Evolutionary conservation across 1,140 invertebrate species (phyloP).

Genomic region (Zophobas morio): DNA sequence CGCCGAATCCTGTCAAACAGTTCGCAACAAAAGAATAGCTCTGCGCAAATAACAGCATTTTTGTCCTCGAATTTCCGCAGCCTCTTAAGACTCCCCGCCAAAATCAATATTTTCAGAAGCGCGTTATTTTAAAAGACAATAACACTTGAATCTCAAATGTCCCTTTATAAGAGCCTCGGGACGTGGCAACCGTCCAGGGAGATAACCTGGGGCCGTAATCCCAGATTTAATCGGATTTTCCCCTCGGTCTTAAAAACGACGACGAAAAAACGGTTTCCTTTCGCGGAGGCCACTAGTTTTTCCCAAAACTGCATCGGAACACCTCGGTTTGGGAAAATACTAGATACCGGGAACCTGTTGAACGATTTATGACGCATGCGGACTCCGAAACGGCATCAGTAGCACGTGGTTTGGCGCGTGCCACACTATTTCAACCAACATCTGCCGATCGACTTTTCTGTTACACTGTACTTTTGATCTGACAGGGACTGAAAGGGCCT

Average conservation of each 20-base stretch:
- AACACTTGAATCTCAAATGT: conserved; percentile 50
- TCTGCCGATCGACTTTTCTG: conserved; percentile 48
- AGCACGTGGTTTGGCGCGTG: conserved; percentile 49
- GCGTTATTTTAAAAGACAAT: conserved; percentile 51
- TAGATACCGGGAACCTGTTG: conserved; percentile 46
- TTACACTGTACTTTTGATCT: conserved; percentile 45
- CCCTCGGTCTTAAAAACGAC: conserved; percentile 7
- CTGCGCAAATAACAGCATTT: conserved; percentile 15
- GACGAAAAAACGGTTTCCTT: too few relatives aligned
- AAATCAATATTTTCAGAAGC: conserved; percentile 51
- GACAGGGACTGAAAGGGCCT: conserved; percentile 35
- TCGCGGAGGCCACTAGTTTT: too few relatives aligned
- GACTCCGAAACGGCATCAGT: conserved; percentile 18
- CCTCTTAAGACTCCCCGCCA: conserved; percentile 25
- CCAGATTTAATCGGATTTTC: conserved; percentile 46
- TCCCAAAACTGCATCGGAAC: neutral
- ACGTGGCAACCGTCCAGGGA: conserved; percentile 44
- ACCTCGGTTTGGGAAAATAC: conserved; percentile 30
- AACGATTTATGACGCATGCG: conserved; percentile 45
- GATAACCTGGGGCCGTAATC: conserved; percentile 45
- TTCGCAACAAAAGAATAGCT: conserved; percentile 21
- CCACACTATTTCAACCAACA: conserved; percentile 49
- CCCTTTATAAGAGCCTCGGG: conserved; percentile 50
- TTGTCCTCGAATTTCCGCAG: conserved; percentile 30
- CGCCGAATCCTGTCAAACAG: too few relatives aligned